These are phyloP conservation scores for Choristoneura fumiferana DNA, from an alignment of 1,140 invertebrate genomes.

Conservation along the genomic window DNA sequence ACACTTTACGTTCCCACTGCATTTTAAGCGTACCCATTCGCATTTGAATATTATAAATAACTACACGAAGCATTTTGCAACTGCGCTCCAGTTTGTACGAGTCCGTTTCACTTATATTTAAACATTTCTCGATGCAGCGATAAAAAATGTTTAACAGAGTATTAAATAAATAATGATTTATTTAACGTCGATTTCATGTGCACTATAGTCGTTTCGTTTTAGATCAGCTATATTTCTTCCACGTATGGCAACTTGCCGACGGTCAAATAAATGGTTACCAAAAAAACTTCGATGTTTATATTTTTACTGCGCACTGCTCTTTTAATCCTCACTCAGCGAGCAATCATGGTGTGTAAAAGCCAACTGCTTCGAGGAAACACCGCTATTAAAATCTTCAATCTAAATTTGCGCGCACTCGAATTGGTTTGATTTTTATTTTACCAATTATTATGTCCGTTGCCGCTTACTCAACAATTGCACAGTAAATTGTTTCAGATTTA, in stretches of 20 bases:
- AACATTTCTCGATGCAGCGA: too few relatives aligned
- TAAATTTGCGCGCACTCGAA: neutral
- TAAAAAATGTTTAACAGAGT: too few relatives aligned
- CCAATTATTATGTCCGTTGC: neutral
- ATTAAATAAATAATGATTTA: too few relatives aligned
- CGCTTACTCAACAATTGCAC: too few relatives aligned
- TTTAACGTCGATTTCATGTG: too few relatives aligned
- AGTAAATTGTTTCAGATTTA: too few relatives aligned
- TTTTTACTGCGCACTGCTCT: neutral
- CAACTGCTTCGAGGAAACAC: neutral
- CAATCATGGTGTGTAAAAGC: neutral
- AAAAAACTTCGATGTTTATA: too few relatives aligned
- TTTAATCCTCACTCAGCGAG: neutral
- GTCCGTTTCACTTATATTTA: too few relatives aligned
- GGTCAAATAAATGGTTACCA: too few relatives aligned
- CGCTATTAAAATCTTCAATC: neutral
- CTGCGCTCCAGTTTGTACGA: neutral
- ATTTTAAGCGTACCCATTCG: constrained; percentile 1
- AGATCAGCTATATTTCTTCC: too few relatives aligned
- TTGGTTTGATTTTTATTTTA: neutral
- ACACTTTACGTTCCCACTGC: constrained; percentile 13
- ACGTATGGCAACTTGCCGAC: too few relatives aligned
- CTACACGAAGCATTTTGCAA: neutral
- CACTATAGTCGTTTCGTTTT: too few relatives aligned
- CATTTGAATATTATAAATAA: constrained; percentile 4